phyloP scores from a whole-genome alignment of 1,140 invertebrate genomes.

The Zaprionus vittiger region DNA sequence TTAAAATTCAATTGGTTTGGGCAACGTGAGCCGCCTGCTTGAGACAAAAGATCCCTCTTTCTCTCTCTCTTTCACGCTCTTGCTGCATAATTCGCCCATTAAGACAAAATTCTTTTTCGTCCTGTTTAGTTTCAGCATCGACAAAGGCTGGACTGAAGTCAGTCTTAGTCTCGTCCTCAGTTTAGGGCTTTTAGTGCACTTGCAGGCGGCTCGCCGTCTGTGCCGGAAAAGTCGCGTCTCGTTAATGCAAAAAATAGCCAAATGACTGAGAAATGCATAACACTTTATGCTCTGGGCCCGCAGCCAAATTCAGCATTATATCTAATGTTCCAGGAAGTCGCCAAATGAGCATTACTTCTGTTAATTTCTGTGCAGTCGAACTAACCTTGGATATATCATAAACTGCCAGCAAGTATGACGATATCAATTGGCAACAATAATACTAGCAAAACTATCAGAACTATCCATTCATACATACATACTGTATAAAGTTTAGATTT shows the following conservation, averaged over 20 bases:
- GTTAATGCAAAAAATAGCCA: slow-evolving; percentile 71
- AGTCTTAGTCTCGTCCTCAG: background rate
- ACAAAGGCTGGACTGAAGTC: background rate
- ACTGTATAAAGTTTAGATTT: background rate
- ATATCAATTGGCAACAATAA: background rate
- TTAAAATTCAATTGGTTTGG: slow-evolving; percentile 81
- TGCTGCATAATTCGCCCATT: slow-evolving; percentile 72
- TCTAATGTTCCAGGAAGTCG: background rate
- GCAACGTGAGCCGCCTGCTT: slow-evolving; percentile 64
- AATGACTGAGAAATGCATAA: slow-evolving; percentile 42
- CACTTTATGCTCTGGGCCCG: slow-evolving; percentile 53
- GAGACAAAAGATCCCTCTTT: slow-evolving; percentile 14
- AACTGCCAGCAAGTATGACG: background rate
- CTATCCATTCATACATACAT: background rate
- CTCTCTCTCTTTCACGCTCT: background rate
- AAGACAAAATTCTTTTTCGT: slow-evolving; percentile 43
- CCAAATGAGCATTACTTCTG: slow-evolving; percentile 1
- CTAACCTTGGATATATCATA: slow-evolving; percentile 4
- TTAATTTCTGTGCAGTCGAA: background rate
- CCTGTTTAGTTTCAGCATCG: background rate
- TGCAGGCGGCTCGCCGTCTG: slow-evolving; percentile 38
- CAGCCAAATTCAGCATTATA: slow-evolving; percentile 72
- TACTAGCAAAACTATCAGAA: background rate
- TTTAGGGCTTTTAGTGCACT: slow-evolving; percentile 48
- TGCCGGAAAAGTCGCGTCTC: slow-evolving; percentile 60